Evolutionary conservation across 2,113 vertebrate genomes (phyloP), one percentile per base, ranked within the genome.

Genomic region (Pao palembangensis): DNA sequence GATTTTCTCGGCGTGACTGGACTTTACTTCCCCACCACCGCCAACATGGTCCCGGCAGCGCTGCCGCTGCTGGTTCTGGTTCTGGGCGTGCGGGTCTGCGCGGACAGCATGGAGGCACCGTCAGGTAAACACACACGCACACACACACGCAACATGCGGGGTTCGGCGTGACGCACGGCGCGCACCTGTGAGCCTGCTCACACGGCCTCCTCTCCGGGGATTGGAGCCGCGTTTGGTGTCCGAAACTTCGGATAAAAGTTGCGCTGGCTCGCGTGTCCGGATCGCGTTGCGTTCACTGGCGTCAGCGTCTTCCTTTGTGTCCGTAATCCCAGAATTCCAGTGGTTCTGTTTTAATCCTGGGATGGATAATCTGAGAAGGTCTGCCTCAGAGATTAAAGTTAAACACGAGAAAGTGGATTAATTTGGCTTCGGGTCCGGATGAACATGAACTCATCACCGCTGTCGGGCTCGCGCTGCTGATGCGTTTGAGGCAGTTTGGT

Each of bases 61-160:
- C n/a, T 89, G 67, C 72, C 89, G 13, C 78, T 90, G 81, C 57
- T 90, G 70, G 75, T 91, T 13, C 78, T 91, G 81, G 58, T 90
- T 69, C 78, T 91, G 66, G 57, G 61, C 67, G 79, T 63, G 60
- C 75, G 86, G 77, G 81, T 88, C 73, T 83, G 61, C 70, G 88
- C 84, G 25, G 90, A 91, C 34, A 87, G 76, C 56, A 76, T 84
- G 71, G 90, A 91, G n/a, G 84, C 86, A 61, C 88, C 88, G 88
- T 88, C 90, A 91, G 90, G 90, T 90, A 89, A 83, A 42, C 15
- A 3, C n/a, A 20, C n/a, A 18, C 44, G 7, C 2, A 43, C 41
- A 43, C 10, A 43, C 42, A 8, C 7, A 6, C 17, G 1, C 11
- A 2, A 51, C 3, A 41, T 17, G 43, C 49, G 51, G n/a, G 23